Evolutionary conservation across 2,113 vertebrate species (phyloP), one percentile per base, ranked within the genome.

Genomic region (Myxocyprinus asiaticus): DNA sequence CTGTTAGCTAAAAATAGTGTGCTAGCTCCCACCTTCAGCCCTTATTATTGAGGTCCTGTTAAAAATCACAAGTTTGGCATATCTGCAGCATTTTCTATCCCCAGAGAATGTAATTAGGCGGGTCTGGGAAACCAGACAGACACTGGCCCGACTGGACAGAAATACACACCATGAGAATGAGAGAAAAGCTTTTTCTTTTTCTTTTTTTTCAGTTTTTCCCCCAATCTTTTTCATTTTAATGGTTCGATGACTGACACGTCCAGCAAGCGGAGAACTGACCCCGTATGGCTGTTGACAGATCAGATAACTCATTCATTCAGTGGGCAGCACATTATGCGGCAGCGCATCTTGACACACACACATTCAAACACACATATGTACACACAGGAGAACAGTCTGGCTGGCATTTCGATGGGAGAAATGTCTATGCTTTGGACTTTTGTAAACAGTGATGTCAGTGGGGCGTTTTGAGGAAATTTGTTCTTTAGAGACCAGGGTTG

Each of bases 31-130:
- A 48, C 59, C 73, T 42, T 17, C 64, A 55, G 12, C 50, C 50
- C 79, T 87, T 80, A 88, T 86, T 87, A 79, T 74, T 63, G 77
- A 61, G 69, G 84, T 78, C 87, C 88, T 91, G 89, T 85, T 91
- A 91, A 93, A 90, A 93, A 92, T 93, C 90, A 89, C 90, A 88
- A 88, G 88, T 91, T 81, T 84, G 9, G 88, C 89, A 81, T 90
- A 76, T 76, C 74, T 76, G 62, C 59, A 65, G 87, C 87, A 88
- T 84, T 88, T 91, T 90, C 89, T 91, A 87, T 85, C 84, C 90
- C 90, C 85, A 70, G 87, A 90, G 90, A 84, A 88, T 88, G 89
- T 90, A 90, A 88, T 91, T 89, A 89, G 90, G 90, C 92, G 89
- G 88, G 89, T 84, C 91, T 94, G 91, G 90, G 90, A 92, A 93